Base-by-base conservation (phyloP, 2,113 vertebrate genomes). In the Melanostigma gelatinosum region DNA sequence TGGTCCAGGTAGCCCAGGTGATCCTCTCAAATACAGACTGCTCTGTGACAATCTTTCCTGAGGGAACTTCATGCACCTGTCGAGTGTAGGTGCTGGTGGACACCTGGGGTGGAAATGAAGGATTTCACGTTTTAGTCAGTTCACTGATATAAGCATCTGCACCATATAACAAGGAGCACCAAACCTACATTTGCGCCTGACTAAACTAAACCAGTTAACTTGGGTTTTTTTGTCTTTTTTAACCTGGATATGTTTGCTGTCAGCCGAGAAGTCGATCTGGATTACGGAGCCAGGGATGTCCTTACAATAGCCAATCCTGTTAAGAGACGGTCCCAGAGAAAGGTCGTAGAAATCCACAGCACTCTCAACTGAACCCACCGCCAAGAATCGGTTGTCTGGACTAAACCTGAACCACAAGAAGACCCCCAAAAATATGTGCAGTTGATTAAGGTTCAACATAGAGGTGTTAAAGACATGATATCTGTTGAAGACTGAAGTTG, bases 1-100 rank as follows among this genome's bases (percentile, higher is more conserved):
- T 99, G 87, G 98, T 99, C 98, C 98, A 99, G 0, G 97, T 97
- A 22, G 98, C 97, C 98, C 98, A 99, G 1, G 98, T 99, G 94
- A 99, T 97, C 90, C 96, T 97, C 77, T 99, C 97, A 5, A 96
- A 94, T 13, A 94, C 22, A 0, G 85, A 4, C 52, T 92, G 91
- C 66, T 99, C 98, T 0, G 94, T 93, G 58, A 99, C 90, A 36
- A 96, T 92, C 90, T 97, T 99, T 76, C 98, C 98, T 7, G 96
- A 92, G 4, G 98, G 97, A 24, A 99, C 98, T 76, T 98, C 97
- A 0, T 99, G 97, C 1, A 99, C 96, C 78, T 99, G 97, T 0
- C 96, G 95, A 77, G 95, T 97, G 84, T 99, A 99, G 79, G 95
- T 95, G 85, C 97, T 98, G 0, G 96, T 97, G 48, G 96, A 98